Evolutionary conservation across 30 jellyfish, hydroid and myxozoan species (phyloP).

Genomic region (Turritopsis rubra): DNA sequence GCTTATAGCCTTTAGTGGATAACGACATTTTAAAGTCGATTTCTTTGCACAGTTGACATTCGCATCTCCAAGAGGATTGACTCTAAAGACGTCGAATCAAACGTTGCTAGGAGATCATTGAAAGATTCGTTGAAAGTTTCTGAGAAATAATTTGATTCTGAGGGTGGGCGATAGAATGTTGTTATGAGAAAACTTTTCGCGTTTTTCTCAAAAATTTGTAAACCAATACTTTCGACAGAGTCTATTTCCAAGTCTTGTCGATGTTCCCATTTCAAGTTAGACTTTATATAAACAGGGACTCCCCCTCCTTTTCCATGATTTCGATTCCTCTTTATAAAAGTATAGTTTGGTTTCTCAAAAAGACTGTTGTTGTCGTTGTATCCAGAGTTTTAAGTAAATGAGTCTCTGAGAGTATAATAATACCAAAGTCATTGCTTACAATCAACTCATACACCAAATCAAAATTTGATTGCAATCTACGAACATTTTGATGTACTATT

Average conservation of each 20-base stretch:
- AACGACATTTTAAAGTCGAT: no score
- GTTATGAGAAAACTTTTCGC: conserved; percentile 13
- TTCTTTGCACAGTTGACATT: conserved; percentile 18
- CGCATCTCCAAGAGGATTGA: conserved; percentile 27
- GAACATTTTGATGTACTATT: not conserved
- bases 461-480: not conserved
- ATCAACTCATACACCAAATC: not conserved
- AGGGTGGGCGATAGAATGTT: not conserved
- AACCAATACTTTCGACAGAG: not conserved
- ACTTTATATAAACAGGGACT: no score
- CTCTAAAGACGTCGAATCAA: not conserved
- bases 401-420: not conserved
- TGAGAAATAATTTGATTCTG: not conserved
- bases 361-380: conserved; percentile 11
- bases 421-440: not conserved
- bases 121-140: not conserved
- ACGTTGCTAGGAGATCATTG: not conserved
- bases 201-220: not conserved
- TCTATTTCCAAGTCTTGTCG: not conserved
- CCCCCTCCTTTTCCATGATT: no score
- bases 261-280: not conserved
- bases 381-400: not conserved
- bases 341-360: no score
- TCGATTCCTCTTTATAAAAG: no score
- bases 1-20: no score